Evolutionary conservation across 2,797 vertebrate genomes (phyloP), one percentile per base, ranked within the genome.

Genomic region (Adelosebastes latens): DNA sequence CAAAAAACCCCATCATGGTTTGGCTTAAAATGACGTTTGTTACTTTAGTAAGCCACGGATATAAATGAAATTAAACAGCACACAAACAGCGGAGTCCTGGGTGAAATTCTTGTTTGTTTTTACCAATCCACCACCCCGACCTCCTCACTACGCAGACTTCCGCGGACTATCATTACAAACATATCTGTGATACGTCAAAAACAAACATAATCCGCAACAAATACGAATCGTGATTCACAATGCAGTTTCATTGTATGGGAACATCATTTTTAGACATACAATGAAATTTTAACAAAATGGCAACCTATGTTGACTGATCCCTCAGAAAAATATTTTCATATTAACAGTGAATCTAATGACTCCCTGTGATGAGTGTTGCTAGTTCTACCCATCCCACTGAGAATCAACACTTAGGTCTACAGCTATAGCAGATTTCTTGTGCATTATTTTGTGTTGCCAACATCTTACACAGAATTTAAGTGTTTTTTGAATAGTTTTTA

Each of bases 31-130:
- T 52, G 8, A 52, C 1, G 16, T 46, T 46, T 52, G 49, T 52
- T 0, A 46, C 0, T 16, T 10, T n/a, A n/a, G 20, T 20, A 5
- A 0, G 2, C 8, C 20, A 52, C 20, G 0, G 49, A 52, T 20
- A 52, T 5, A n/a, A n/a, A 52, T 52, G 9, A 10, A 52, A 0
- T 8, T 52, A 9, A 52, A 52, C 8, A 4, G 3, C 8, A 52
- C 49, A n/a, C 42, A 46, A 46, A 46, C 16, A 46, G 16, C 2
- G 42, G 42, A 46, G 16, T 46, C 16, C 16, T 0, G 14, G 42
- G 42, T 8, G 16, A 46, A 46, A 46, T 46, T 46, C 14, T 16
- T 46, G 39, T 46, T 46, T 46, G 39, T 46, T 7, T 46, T 46
- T 16, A 3, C 42, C 42, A 8, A 49, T 49, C 46, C 46, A 49